Conservation (phyloP, 2,888 invertebrate genomes). For the Esperia sulphurella region DNA sequence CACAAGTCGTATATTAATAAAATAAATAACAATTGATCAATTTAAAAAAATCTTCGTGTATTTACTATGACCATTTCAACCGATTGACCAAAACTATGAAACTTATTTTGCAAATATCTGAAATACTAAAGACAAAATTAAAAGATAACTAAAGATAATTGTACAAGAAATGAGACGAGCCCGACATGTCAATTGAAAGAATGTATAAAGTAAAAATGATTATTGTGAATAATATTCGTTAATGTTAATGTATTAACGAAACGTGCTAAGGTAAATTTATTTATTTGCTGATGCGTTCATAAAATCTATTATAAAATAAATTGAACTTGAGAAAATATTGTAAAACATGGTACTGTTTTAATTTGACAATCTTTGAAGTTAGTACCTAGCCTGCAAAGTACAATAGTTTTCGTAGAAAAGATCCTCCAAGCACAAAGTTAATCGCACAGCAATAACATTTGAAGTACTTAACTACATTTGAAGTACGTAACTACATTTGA, state of each 20-base stretch:
- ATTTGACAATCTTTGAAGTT: constrained; percentile 15
- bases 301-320: not conserved
- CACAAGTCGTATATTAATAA: too few relatives aligned
- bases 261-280: constrained; percentile 23
- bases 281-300: constrained; percentile 15
- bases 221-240: constrained; percentile 50
- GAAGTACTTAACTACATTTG: too few relatives aligned
- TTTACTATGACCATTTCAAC: not conserved
- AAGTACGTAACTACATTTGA: not conserved
- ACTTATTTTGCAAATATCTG: constrained; percentile 39
- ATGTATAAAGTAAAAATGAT: constrained; percentile 62
- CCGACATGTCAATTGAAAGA: constrained; percentile 76
- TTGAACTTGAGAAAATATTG: not conserved
- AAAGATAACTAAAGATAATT: constrained; percentile 52
- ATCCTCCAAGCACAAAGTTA: constrained; percentile 18
- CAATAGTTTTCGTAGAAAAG: constrained; percentile 53
- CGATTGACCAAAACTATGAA: constrained; percentile 20
- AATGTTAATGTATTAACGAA: constrained; percentile 31
- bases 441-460: constrained; percentile 35
- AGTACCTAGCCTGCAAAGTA: constrained; percentile 63
- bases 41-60: not conserved
- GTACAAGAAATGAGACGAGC: constrained; percentile 70
- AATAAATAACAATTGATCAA: too few relatives aligned
- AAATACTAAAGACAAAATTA: constrained; percentile 40
- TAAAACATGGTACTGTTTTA: constrained; percentile 8